Percentiles rank a stretch among this genome's conserved stretches.
These are phyloP conservation scores for Gastrophysa polygoni DNA, from an alignment of 2,888 invertebrate genomes.

Conservation along the genomic window DNA sequence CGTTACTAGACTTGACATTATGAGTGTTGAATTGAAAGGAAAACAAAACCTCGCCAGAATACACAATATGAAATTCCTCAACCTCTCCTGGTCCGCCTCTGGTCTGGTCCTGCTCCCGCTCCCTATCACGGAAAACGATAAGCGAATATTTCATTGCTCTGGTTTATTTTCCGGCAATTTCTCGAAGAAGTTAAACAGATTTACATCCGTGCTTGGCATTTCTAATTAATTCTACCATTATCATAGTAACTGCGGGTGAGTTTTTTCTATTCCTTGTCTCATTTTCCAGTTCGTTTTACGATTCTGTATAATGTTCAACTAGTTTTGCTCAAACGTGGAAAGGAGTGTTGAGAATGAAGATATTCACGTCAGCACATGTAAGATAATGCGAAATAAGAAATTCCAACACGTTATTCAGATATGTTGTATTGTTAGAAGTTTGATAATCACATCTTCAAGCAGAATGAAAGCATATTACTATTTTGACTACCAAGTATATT, in stretches of 20 bases:
- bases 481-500: too few species aligned
- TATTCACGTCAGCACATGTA: not conserved
- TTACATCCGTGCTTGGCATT: conserved; percentile 12
- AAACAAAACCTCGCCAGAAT: too few species aligned
- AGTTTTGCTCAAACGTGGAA: not conserved
- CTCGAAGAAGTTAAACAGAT: conserved; percentile 17
- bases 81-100: too few species aligned
- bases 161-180: conserved; percentile 17
- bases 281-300: not conserved
- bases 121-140: not conserved
- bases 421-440: too few species aligned
- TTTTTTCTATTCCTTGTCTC: not conserved
- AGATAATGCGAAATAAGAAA: not conserved
- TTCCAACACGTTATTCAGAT: too few species aligned
- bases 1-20: too few species aligned
- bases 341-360: not conserved
- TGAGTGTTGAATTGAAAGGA: too few species aligned
- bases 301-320: not conserved
- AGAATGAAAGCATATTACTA: too few species aligned
- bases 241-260: not conserved
- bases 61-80: too few species aligned
- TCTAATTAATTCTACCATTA: conserved; percentile 8
- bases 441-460: too few species aligned
- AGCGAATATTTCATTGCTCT: conserved; percentile 10
- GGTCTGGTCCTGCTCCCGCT: too few species aligned